Evolutionary conservation across 2,888 invertebrate species (phyloP), one percentile per base, ranked within the genome.

Genomic region (Litoditis marina): DNA sequence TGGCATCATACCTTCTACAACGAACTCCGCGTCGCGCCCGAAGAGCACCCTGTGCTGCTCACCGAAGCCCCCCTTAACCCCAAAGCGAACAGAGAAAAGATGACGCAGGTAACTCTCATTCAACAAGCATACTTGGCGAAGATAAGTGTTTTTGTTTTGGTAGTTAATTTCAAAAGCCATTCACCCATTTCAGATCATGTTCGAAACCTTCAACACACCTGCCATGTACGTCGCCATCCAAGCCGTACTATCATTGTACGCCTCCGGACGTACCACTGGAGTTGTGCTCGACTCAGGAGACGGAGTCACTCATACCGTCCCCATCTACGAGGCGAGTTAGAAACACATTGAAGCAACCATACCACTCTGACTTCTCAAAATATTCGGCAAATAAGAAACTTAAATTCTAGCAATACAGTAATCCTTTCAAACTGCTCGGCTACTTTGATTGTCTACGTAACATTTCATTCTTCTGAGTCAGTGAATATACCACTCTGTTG

Each of bases 1-100:
- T 94, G 94, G 94, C 94, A 94, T 86, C 94, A 94, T 88, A 93
- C 94, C 83, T 94, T 94, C 89, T 94, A 94, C 90, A 94, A 94
- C 85, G 92, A 94, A 86, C 88, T 94, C 84, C 89, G 94, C 86
- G 93, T 94, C 59, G 93, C 93, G 60, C 93, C 94, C 69, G 92
- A 93, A 86, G 92, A 92, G 86, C 92, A 93, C 85, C 92, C 92
- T 64, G 92, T 92, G 79, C 88, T 93, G 81, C 88, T 92, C 79
- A 93, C 92, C 69, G 93, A 93, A 86, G 92, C 92, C 73, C 92
- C 92, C 67, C 88, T 92, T 81, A 93, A 93, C 86, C 93, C 93
- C 78, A 93, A 93, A 86, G 92, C 92, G 77, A 93, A 93, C 87
- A 88, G 93, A 79, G 93, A 93, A 85, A 93, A 92, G 88, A 93